Percentiles rank a stretch among this genome's conserved stretches.
Evolutionary conservation across 1,140 invertebrate genomes (phyloP).

Genomic region (Dendrolimus kikuchii): DNA sequence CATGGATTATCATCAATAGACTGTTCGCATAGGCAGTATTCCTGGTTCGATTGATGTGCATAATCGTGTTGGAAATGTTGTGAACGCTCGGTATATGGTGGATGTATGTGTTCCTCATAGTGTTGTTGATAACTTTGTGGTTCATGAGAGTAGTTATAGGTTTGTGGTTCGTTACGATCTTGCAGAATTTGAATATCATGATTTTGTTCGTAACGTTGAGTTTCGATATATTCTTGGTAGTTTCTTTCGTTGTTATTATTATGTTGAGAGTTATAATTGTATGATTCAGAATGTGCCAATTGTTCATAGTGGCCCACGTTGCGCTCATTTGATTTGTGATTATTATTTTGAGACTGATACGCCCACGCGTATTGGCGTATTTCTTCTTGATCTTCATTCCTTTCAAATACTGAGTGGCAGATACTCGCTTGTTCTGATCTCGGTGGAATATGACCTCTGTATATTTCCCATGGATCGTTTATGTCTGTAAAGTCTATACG

Average conservation of each 20-base stretch:
- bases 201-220: conserved; percentile 6
- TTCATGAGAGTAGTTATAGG: neutral
- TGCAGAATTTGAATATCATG: neutral
- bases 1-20: no score
- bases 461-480: conserved; percentile 75
- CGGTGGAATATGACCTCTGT: conserved; percentile 51
- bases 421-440: conserved; percentile 13
- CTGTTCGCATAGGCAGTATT: no score
- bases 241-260: conserved; percentile 6
- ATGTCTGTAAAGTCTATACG: conserved; percentile 65
- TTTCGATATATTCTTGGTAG: conserved; percentile 8
- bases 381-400: conserved; percentile 30
- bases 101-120: conserved; percentile 6
- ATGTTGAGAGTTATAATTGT: conserved; percentile 7
- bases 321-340: neutral
- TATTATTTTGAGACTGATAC: conserved; percentile 22
- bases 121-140: conserved; percentile 4
- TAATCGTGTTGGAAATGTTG: conserved; percentile 8
- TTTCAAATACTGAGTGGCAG: conserved; percentile 14
- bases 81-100: conserved; percentile 7
- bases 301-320: no score
- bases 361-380: conserved; percentile 50
- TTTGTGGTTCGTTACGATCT: no score
- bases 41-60: conserved; percentile 5
- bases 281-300: neutral